Percentiles rank a stretch among this genome's conserved stretches.
phyloP scores from a whole-genome alignment of 92 coral and sea anemone genomes.

The Porites evermanni region DNA sequence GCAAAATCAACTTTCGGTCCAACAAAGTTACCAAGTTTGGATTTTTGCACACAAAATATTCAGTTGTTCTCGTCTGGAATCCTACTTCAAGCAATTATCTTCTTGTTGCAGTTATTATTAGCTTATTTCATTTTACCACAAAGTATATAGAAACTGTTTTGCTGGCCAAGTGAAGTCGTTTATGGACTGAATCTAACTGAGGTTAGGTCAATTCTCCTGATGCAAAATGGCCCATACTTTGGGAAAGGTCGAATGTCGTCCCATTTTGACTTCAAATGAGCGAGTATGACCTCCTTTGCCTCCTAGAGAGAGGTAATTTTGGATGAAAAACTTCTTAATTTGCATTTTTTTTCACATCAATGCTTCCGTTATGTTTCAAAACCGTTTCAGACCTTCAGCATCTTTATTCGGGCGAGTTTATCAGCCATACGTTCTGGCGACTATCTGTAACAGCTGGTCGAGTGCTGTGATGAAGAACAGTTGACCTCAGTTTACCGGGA shows the following conservation, averaged over 20 bases:
- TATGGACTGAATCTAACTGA: background rate
- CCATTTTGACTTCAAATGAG: too few species aligned
- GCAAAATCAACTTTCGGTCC: background rate
- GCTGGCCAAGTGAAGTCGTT: background rate
- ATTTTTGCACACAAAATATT: background rate
- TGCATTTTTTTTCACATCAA: background rate
- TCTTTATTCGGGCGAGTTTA: too few species aligned
- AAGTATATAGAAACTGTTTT: background rate
- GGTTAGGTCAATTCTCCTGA: too few species aligned
- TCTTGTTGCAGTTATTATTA: background rate
- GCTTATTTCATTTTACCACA: background rate
- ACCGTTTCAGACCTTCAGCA: too few species aligned
- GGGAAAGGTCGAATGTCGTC: too few species aligned
- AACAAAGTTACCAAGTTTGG: background rate
- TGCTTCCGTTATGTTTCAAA: too few species aligned
- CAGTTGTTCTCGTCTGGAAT: background rate
- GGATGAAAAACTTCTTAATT: background rate
- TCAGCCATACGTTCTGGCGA: too few species aligned
- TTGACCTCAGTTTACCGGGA: background rate
- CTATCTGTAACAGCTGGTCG: too few species aligned
- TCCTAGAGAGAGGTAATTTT: too few species aligned
- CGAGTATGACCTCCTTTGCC: too few species aligned
- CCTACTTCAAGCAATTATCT: background rate
- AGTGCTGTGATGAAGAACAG: background rate
- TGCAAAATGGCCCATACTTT: too few species aligned